phyloP scores from a whole-genome alignment of 2,113 vertebrate species.

The Chamaea fasciata region DNA sequence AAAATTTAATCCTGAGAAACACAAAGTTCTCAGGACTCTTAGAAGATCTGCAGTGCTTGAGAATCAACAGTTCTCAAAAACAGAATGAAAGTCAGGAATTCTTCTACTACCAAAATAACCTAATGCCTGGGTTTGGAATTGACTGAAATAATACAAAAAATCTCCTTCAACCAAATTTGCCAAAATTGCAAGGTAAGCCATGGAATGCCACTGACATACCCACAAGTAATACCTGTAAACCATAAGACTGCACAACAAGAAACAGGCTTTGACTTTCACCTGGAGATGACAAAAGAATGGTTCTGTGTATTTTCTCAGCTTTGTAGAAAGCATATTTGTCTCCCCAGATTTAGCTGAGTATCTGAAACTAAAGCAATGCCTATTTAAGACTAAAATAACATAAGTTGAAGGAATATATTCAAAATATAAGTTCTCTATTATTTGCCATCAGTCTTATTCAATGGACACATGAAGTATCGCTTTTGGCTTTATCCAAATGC shows the following conservation, averaged over 20 bases:
- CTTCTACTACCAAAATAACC: neutral
- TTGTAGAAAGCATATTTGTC: neutral
- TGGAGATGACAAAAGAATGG: neutral
- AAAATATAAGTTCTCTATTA: neutral
- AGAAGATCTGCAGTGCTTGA: neutral
- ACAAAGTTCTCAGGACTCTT: neutral
- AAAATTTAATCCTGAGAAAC: neutral
- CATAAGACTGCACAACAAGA: neutral
- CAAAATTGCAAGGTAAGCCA: neutral
- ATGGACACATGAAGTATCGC: neutral
- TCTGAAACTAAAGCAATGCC: neutral
- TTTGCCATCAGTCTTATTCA: neutral
- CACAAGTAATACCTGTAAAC: neutral
- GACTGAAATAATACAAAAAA: neutral
- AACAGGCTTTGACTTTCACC: neutral
- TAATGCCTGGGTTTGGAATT: neutral
- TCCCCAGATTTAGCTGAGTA: neutral
- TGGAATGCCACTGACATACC: neutral
- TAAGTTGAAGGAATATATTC: neutral
- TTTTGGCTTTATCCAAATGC: neutral
- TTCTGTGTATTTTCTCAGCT: neutral
- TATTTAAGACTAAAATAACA: neutral
- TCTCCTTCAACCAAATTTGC: neutral
- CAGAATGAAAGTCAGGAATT: neutral
- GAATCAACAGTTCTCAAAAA: neutral